A percentile compares a stretch with the other conserved stretches of the same genome.
Conservation (phyloP, 2,797 vertebrate species). For the Paramormyrops hopkinsi region DNA sequence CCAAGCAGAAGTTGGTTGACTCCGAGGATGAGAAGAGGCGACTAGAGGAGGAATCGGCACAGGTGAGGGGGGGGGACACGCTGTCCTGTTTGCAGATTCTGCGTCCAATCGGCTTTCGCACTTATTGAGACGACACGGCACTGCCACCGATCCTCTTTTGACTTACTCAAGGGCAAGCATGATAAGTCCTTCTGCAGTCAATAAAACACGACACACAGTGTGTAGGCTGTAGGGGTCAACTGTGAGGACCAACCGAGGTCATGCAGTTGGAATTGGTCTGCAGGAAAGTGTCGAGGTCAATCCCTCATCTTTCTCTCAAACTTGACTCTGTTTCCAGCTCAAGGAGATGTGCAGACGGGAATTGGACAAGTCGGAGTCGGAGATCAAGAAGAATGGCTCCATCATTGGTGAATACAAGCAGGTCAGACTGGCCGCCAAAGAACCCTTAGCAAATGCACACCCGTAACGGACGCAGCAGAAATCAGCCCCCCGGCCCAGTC, state of each 20-base stretch:
- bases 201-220: neutral
- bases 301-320: neutral
- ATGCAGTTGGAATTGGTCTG: neutral
- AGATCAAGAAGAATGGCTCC: slow-evolving; percentile 96
- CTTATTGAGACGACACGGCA: neutral
- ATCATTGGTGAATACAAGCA: slow-evolving; percentile 99
- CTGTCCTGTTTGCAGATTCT: neutral
- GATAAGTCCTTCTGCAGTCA: neutral
- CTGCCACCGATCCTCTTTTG: neutral
- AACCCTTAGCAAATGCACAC: neutral
- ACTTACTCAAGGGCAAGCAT: neutral
- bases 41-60: slow-evolving; percentile 86
- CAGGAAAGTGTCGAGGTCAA: neutral
- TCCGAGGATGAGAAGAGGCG: slow-evolving; percentile 94
- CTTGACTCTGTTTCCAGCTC: slow-evolving; percentile 60
- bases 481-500: neutral
- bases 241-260: neutral
- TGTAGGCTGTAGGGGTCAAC: neutral
- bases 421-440: slow-evolving; percentile 51
- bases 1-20: slow-evolving; percentile 95
- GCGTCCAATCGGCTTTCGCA: neutral
- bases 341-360: slow-evolving; percentile 98
- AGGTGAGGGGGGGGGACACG: slow-evolving; percentile 59
- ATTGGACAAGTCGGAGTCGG: slow-evolving; percentile 91
- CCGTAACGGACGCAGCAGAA: neutral